Percentiles rank a stretch among this genome's conserved stretches.
Evolutionary conservation across 2,888 invertebrate genomes (phyloP).

Genomic region (Andrena trimmerana): DNA sequence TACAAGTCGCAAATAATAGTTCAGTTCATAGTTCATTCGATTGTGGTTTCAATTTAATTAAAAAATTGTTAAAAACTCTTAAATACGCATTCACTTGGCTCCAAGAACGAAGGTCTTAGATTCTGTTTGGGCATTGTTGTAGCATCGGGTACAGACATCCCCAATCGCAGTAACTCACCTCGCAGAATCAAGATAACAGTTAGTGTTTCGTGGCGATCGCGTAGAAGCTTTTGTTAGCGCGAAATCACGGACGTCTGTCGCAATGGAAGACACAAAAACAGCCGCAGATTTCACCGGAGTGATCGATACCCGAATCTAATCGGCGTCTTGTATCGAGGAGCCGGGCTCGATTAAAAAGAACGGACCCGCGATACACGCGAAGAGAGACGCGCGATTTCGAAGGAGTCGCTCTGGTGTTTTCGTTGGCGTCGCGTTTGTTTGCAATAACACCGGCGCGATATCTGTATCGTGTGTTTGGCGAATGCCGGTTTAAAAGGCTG

Average conservation of each 20-base stretch:
- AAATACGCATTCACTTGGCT: too few species aligned
- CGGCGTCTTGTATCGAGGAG: not conserved
- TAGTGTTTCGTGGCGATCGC: too few species aligned
- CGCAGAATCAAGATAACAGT: too few species aligned
- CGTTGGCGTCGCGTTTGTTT: constrained; percentile 21
- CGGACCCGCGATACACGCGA: constrained; percentile 5
- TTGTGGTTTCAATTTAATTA: too few species aligned
- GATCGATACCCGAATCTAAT: constrained; percentile 21
- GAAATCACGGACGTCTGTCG: not conserved
- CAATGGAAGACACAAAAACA: not conserved
- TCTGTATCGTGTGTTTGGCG: constrained; percentile 47
- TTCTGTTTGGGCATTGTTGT: too few species aligned
- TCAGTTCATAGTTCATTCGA: too few species aligned
- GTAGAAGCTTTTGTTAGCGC: not conserved
- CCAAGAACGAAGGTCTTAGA: too few species aligned
- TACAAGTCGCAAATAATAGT: too few species aligned
- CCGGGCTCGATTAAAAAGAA: not conserved
- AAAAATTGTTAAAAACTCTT: too few species aligned
- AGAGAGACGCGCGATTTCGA: not conserved
- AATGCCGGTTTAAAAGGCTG: constrained; percentile 38
- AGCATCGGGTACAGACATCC: too few species aligned
- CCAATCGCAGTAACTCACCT: too few species aligned
- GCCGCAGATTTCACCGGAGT: not conserved
- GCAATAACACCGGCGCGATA: constrained; percentile 39
- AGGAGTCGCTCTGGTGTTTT: constrained; percentile 1